These are phyloP conservation scores for Hydriomena furcata DNA, from an alignment of 2,888 invertebrate genomes.

Conservation along the genomic window DNA sequence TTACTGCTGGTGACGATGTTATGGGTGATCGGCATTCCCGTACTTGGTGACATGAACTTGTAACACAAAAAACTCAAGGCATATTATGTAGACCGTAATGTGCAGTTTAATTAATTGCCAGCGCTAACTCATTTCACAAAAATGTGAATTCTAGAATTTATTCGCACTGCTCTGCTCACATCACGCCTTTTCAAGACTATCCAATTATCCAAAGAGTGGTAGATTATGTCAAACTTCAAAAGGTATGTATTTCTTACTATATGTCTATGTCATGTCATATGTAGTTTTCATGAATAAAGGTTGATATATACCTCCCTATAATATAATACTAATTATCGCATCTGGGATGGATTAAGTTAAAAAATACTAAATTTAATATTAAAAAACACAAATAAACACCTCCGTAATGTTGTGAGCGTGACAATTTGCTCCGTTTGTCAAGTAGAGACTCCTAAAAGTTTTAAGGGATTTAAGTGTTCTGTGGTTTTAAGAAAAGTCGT, in stretches of 20 bases:
- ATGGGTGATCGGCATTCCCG: slow-evolving; percentile 77
- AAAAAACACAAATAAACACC: too few relatives aligned
- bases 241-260: too few relatives aligned
- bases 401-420: too few relatives aligned
- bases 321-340: too few relatives aligned
- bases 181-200: slow-evolving; percentile 56
- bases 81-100: slow-evolving; percentile 69
- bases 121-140: slow-evolving; percentile 76
- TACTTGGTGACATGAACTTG: slow-evolving; percentile 54
- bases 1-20: slow-evolving; percentile 76
- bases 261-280: too few relatives aligned
- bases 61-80: slow-evolving; percentile 72
- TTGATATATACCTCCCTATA: too few relatives aligned
- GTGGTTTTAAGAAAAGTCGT: slow-evolving; percentile 4
- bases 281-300: too few relatives aligned
- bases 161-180: slow-evolving; percentile 59
- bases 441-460: too few relatives aligned
- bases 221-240: background rate
- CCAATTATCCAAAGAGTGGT: slow-evolving; percentile 14
- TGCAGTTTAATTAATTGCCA: slow-evolving; percentile 46
- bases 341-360: too few relatives aligned
- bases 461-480: too few relatives aligned
- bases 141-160: slow-evolving; percentile 45
- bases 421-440: too few relatives aligned
- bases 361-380: too few relatives aligned